Percentiles rank a stretch among this genome's conserved stretches.
phyloP scores from a whole-genome alignment of 1,140 invertebrate genomes.

The Drosophila murphyi region DNA sequence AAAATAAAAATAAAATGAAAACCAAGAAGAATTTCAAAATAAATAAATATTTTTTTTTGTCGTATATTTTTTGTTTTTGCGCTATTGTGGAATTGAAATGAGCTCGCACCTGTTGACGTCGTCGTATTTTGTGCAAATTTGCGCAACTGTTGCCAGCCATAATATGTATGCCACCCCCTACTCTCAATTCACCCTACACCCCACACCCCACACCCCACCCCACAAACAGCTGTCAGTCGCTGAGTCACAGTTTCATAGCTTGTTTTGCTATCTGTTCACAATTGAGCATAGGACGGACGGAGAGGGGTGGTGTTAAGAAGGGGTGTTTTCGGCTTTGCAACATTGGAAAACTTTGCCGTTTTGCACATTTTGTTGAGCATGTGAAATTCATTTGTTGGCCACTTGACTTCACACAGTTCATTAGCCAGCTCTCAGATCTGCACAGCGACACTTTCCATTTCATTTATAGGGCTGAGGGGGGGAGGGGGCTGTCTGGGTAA shows the following conservation, averaged over 20 bases:
- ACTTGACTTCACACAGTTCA: conserved; percentile 39
- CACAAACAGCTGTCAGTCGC: not conserved
- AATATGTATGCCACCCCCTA: conserved; percentile 3
- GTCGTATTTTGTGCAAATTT: conserved; percentile 67
- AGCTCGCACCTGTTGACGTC: conserved; percentile 70
- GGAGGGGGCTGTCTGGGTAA: conserved; percentile 11
- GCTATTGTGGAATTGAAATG: conserved; percentile 53
- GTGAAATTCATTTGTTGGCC: conserved; percentile 2
- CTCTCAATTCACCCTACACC: not conserved
- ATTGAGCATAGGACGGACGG: not conserved
- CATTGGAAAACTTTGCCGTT: conserved; percentile 18
- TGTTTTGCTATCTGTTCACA: conserved; percentile 56
- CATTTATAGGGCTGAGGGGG: not conserved
- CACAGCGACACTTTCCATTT: conserved; percentile 43
- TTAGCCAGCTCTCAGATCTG: conserved; percentile 34
- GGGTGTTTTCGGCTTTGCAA: no score
- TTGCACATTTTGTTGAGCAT: conserved; percentile 16
- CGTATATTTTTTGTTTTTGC: conserved; percentile 48
- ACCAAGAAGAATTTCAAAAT: conserved; percentile 54
- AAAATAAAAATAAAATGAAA: conserved; percentile 3
- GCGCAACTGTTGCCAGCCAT: conserved; percentile 64
- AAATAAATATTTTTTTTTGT: conserved; percentile 56
- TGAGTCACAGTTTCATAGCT: not conserved
- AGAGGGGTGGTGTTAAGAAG: no score
- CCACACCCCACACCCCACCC: not conserved